phyloP scores from a whole-genome alignment of 2,113 vertebrate species.

The Brachyistius frenatus region DNA sequence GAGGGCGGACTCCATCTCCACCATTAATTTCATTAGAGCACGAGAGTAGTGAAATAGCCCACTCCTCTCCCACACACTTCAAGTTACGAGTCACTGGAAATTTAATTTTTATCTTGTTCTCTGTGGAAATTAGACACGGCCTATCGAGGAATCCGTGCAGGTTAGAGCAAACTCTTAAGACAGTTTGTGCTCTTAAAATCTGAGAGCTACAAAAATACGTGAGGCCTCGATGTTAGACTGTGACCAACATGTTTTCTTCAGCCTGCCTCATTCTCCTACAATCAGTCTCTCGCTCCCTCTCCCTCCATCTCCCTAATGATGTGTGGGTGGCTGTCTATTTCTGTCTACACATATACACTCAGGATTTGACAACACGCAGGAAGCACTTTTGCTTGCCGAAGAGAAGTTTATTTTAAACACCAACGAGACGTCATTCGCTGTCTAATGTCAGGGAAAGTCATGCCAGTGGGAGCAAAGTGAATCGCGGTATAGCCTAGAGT shows the following conservation, averaged over 20 bases:
- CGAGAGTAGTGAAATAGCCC: constrained; percentile 35
- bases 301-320: constrained; percentile 82
- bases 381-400: constrained; percentile 70
- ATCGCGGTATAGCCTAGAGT: constrained; percentile 39
- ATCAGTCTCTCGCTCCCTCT: constrained; percentile 62
- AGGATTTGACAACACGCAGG: constrained; percentile 68
- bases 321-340: constrained; percentile 87
- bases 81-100: constrained; percentile 50
- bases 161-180: not conserved
- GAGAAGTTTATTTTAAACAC: constrained; percentile 77
- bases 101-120: constrained; percentile 39
- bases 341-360: constrained; percentile 78
- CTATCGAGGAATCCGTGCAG: not conserved
- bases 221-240: constrained; percentile 52
- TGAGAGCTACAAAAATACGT: constrained; percentile 9
- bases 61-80: constrained; percentile 57
- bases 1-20: constrained; percentile 67
- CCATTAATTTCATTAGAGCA: constrained; percentile 53
- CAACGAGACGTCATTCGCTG: constrained; percentile 60
- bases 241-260: constrained; percentile 65
- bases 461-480: constrained; percentile 60
- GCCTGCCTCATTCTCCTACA: constrained; percentile 61
- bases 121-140: constrained; percentile 26
- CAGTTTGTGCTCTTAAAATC: not conserved
- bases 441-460: constrained; percentile 72